Percentiles rank a stretch among this genome's conserved stretches.
phyloP scores from a whole-genome alignment of 2,797 vertebrate genomes.

The Pagetopsis macropterus region DNA sequence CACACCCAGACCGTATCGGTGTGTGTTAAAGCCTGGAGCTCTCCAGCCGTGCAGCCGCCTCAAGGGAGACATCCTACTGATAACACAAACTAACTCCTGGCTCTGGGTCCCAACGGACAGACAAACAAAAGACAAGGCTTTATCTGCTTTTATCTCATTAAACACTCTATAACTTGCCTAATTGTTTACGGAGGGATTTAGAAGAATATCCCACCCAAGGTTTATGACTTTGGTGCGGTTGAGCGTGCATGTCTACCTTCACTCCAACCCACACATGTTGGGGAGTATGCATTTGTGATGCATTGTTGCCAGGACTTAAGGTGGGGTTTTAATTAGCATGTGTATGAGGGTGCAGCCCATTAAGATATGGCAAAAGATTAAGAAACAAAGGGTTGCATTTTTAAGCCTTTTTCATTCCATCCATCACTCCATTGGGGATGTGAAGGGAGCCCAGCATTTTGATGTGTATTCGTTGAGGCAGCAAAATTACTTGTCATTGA shows the following conservation, averaged over 20 bases:
- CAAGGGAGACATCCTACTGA: constrained; percentile 62
- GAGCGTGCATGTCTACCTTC: constrained; percentile 31
- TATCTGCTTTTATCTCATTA: constrained; percentile 85
- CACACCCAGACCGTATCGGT: constrained; percentile 23
- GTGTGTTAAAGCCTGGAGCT: constrained; percentile 70
- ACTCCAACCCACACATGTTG: constrained; percentile 36
- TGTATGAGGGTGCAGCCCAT: constrained; percentile 61
- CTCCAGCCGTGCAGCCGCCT: constrained; percentile 66
- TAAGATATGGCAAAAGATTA: constrained; percentile 71
- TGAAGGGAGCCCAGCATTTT: too few relatives aligned
- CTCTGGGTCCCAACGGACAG: constrained; percentile 67
- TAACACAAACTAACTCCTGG: constrained; percentile 70
- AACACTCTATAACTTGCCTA: constrained; percentile 83
- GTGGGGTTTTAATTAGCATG: constrained; percentile 76
- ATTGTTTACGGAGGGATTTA: constrained; percentile 84
- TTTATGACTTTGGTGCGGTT: constrained; percentile 62
- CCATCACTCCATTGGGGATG: constrained; percentile 11
- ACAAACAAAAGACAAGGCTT: constrained; percentile 81
- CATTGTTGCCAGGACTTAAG: constrained; percentile 65
- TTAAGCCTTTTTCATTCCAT: constrained; percentile 45
- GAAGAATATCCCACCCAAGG: constrained; percentile 74
- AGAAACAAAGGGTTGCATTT: constrained; percentile 63
- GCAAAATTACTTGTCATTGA: too few relatives aligned
- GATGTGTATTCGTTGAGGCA: too few relatives aligned
- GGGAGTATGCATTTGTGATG: constrained; percentile 49